Percentiles rank a stretch among this genome's conserved stretches.
phyloP scores from a whole-genome alignment of 2,797 vertebrate species.

The Pseudochromis fuscus region DNA sequence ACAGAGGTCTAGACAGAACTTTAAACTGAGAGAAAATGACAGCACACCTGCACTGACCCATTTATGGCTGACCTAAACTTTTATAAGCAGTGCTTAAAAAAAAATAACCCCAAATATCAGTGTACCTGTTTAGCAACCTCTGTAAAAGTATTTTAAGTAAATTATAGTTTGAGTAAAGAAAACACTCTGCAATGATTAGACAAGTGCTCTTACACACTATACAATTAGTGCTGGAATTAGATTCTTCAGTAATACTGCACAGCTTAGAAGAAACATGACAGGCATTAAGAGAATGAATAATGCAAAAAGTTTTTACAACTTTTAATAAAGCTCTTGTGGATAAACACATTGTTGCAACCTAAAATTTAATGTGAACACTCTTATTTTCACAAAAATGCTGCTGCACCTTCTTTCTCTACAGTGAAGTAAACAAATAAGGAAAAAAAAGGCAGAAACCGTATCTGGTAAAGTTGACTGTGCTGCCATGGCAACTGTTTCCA shows the following conservation, averaged over 20 bases:
- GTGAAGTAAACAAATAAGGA: slow-evolving; percentile 49
- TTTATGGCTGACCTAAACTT: slow-evolving; percentile 26
- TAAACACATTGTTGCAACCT: background rate
- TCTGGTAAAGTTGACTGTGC: slow-evolving; percentile 19
- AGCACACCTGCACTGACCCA: slow-evolving; percentile 35
- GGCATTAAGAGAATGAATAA: slow-evolving; percentile 33
- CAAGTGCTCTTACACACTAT: slow-evolving; percentile 11
- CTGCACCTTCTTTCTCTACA: background rate
- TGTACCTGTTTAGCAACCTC: slow-evolving; percentile 39
- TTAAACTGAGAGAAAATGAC: slow-evolving; percentile 42
- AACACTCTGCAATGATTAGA: slow-evolving; percentile 35
- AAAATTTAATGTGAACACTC: background rate
- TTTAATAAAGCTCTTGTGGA: background rate
- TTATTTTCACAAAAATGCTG: background rate
- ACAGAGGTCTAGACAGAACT: slow-evolving; percentile 42
- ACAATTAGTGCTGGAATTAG: slow-evolving; percentile 63
- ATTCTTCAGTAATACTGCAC: slow-evolving; percentile 60
- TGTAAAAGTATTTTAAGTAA: slow-evolving; percentile 51
- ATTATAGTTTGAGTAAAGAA: slow-evolving; percentile 43
- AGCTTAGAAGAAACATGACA: slow-evolving; percentile 36
- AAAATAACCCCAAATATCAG: slow-evolving; percentile 30
- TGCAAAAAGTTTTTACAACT: background rate
- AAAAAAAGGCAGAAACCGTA: slow-evolving; percentile 13
- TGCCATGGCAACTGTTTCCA: slow-evolving; percentile 73
- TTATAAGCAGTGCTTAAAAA: slow-evolving; percentile 33